Evolutionary conservation across 1,140 invertebrate genomes (phyloP).

Genomic region (Atta colombica): DNA sequence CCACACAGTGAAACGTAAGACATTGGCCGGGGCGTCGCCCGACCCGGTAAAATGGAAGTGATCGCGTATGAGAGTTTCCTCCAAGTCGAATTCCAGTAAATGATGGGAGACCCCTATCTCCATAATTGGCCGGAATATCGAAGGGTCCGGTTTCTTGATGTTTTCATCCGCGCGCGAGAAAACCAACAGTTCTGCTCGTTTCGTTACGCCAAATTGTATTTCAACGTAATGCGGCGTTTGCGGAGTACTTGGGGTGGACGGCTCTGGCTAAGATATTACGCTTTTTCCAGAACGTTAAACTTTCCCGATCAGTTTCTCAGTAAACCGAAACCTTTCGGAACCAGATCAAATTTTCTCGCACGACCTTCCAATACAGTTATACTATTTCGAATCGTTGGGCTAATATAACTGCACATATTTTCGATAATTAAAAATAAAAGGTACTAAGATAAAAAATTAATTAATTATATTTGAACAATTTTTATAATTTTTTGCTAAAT

Average conservation of each 20-base stretch:
- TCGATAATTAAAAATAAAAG: constrained; percentile 3
- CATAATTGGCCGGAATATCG: constrained; percentile 51
- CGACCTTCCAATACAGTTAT: neutral
- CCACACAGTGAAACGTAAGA: constrained; percentile 24
- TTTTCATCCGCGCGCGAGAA: constrained; percentile 34
- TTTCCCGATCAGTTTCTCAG: constrained; percentile 10
- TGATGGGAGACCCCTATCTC: constrained; percentile 36
- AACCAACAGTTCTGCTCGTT: constrained; percentile 1
- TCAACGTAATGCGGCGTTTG: neutral
- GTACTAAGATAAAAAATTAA: neutral
- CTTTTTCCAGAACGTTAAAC: constrained; percentile 39
- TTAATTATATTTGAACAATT: neutral
- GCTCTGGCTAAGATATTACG: constrained; percentile 40
- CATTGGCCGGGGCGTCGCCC: constrained; percentile 30
- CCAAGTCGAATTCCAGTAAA: constrained; percentile 37
- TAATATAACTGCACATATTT: neutral
- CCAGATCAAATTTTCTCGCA: constrained; percentile 46
- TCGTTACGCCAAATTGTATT: constrained; percentile 64
- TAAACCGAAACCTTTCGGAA: constrained; percentile 17
- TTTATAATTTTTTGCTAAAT: neutral
- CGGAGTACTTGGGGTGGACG: neutral
- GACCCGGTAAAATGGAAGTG: constrained; percentile 9
- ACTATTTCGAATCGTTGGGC: neutral
- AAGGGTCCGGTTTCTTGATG: constrained; percentile 19
- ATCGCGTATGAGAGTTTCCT: constrained; percentile 48